phyloP scores from a whole-genome alignment of 1,140 invertebrate species.

The Matsumurasca onukii region DNA sequence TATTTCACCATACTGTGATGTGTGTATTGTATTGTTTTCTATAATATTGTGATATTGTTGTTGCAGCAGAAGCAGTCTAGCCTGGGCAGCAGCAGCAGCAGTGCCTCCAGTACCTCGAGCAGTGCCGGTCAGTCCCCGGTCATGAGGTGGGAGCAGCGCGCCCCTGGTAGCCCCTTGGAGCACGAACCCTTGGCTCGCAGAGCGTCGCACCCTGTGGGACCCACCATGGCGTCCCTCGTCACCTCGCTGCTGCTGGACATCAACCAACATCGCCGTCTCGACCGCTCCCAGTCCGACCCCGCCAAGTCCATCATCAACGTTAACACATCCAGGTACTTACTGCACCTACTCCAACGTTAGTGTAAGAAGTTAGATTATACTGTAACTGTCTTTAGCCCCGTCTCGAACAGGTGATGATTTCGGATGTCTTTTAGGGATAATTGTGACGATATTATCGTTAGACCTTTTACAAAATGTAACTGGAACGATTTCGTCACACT shows the following conservation, averaged over 20 bases:
- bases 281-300: conserved; percentile 78
- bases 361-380: no score
- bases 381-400: no score
- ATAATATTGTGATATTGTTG: no score
- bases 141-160: conserved; percentile 1
- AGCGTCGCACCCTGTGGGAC: conserved; percentile 25
- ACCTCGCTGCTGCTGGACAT: conserved; percentile 33
- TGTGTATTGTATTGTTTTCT: no score
- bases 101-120: background rate
- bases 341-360: no score
- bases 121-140: background rate
- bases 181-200: conserved; percentile 20
- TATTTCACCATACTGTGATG: no score
- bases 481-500: no score
- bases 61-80: background rate
- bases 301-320: conserved; percentile 49
- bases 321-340: conserved; percentile 58
- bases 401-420: no score
- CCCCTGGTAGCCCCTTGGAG: conserved; percentile 3
- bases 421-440: no score
- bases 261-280: conserved; percentile 69
- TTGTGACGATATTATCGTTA: no score
- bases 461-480: no score
- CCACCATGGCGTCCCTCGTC: conserved; percentile 28
- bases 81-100: background rate